Evolutionary conservation across 1,140 invertebrate genomes (phyloP), one percentile per base, ranked within the genome.

Genomic region (Spodoptera litura): DNA sequence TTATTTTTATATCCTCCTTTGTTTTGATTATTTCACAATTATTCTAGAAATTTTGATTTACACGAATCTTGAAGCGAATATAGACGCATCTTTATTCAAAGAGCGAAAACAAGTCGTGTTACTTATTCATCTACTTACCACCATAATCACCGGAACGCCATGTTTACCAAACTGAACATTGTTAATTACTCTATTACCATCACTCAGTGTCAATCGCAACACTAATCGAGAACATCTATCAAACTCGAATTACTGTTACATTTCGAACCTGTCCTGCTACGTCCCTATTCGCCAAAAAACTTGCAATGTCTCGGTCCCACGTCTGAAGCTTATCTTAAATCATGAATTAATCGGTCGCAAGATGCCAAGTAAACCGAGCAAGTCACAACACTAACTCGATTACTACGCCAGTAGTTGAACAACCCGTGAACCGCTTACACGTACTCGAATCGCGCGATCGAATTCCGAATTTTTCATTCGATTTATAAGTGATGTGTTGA

Each of bases 301-400:
- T 31, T 13, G 49, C 49, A 44, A 61, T 49, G 44, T 62, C 72
- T 61, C 56, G 38, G 72, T 74, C 72, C 58, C 72, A 61, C 38
- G 59, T 35, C 73, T 77, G 81, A 78, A 58, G 90, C 83, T 88
- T 91, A 91, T 90, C 88, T 89, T 78, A 87, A 83, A 90, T 92
- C 89, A 84, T 87, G 90, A 91, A 92, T 91, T 91, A 90, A 91
- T 92, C 87, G 84, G 87, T 85, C 83, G 83, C 80, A 85, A 85
- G 84, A 76, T 83, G 80, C 83, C 49, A 27, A 20, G 73, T 59
- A 59, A 62, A 20, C 44, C 72, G 72, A 52, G 64, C 64, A 68
- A 68, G 38, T 68, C 58, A 53, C 72, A 75, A 31, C 59, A 75
- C 73, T 81, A 87, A 62, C 75, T 72, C 82, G 80, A 83, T 70